Conservation (phyloP, 30 jellyfish, hydroid and myxozoan species). For the Sanderia malayensis region DNA sequence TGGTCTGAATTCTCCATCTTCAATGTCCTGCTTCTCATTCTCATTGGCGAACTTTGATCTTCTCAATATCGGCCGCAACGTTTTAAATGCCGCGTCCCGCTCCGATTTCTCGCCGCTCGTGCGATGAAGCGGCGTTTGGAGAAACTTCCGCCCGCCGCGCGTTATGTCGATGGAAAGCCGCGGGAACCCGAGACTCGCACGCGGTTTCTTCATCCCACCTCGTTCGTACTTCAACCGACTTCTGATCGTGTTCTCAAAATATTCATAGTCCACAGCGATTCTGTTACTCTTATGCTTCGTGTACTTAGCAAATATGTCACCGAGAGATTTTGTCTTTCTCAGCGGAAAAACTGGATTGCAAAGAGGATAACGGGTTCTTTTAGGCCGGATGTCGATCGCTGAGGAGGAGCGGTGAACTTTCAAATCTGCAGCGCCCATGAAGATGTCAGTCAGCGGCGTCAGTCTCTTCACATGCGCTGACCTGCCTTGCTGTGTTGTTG, state of each 20-base stretch:
- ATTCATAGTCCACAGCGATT: slow-evolving; percentile 72
- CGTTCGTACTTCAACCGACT: slow-evolving; percentile 42
- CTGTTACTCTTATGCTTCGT: slow-evolving; percentile 33
- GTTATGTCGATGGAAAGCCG: slow-evolving; percentile 52
- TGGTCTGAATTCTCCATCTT: slow-evolving; percentile 10
- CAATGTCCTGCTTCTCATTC: slow-evolving; percentile 48
- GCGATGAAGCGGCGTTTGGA: slow-evolving; percentile 40
- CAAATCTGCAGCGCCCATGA: slow-evolving; percentile 37
- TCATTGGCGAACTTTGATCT: slow-evolving; percentile 60
- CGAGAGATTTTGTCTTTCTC: slow-evolving; percentile 68
- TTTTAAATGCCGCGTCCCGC: slow-evolving; percentile 42
- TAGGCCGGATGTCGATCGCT: slow-evolving; percentile 80
- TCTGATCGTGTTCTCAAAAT: slow-evolving; percentile 72
- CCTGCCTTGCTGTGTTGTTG: slow-evolving; percentile 9
- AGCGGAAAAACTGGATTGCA: slow-evolving; percentile 54
- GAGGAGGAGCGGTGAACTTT: slow-evolving; percentile 75
- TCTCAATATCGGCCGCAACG: slow-evolving; percentile 83
- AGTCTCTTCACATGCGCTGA: slow-evolving; percentile 14
- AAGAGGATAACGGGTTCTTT: slow-evolving; percentile 41
- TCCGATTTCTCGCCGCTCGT: slow-evolving; percentile 44
- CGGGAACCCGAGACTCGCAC: slow-evolving; percentile 60
- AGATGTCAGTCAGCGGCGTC: slow-evolving; percentile 21
- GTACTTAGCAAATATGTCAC: slow-evolving; percentile 59
- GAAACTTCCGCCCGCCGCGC: slow-evolving; percentile 52
- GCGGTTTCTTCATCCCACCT: slow-evolving; percentile 58